Base-by-base conservation (phyloP, 2,888 invertebrate genomes). In the Steromphala cineraria region DNA sequence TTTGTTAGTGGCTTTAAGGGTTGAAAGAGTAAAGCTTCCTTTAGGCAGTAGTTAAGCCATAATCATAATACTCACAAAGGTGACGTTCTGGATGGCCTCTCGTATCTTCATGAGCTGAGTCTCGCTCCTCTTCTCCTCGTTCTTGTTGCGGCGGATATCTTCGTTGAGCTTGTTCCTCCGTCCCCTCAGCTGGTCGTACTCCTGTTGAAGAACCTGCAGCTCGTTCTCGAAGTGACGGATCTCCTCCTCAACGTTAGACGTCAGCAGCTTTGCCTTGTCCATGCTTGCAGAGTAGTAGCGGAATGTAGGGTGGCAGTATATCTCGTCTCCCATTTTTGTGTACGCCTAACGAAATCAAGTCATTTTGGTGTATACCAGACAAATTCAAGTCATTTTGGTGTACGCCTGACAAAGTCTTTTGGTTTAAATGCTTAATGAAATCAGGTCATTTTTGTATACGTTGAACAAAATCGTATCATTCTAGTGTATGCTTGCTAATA, bases 211-310 rank as follows among this genome's bases (percentile, higher is more conserved):
- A 10, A 46, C 55, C 67, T 71, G 78, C 28, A 82, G 75, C n/a
- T 88, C 85, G 3, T 79, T 79, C 56, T 85, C 80, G 15, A 84
- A 74, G 19, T 80, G 75, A 3, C 67, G 78, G n/a, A 93, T 92
- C 75, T 91, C 89, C 53, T 91, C 91, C 83, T 92, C 91, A 0
- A 92, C 89, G 83, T 90, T 91, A 8, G 90, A 84, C 15, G 90
- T 90, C n/a, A 93, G 87, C 55, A 86, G 88, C 62, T 84, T 85
- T 0, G 89, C 89, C 40, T 86, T 88, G 40, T 87, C 87, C 36
- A 81, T 86, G 55, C 88, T 89, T 36, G 84, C 86, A 13, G 92
- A 90, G 81, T 92, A 92, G 82, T 91, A 92, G 0, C 92, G 86
- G 83, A 92, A 91, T 21, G 90, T 91, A 0, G 92, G 92, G 0